A percentile compares a stretch with the other conserved stretches of the same genome.
These are phyloP conservation scores for Huso huso DNA, from an alignment of 2,797 vertebrate genomes.

Conservation along the genomic window DNA sequence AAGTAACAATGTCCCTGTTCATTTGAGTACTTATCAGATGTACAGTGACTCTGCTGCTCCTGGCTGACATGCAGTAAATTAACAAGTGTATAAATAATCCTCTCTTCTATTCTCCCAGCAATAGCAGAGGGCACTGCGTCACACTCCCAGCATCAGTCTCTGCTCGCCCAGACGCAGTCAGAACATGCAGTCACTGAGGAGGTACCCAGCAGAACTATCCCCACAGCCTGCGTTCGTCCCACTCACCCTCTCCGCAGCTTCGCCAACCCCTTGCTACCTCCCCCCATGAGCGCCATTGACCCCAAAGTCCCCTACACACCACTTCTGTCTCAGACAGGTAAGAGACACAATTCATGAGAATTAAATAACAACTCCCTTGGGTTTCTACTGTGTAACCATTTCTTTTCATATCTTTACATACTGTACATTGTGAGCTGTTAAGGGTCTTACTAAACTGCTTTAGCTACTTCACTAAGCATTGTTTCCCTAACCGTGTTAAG, in stretches of 20 bases:
- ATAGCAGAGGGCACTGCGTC: conserved; percentile 46
- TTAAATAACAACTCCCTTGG: not conserved
- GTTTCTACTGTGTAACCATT: not conserved
- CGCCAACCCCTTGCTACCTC: conserved; percentile 81
- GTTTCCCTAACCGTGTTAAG: not conserved
- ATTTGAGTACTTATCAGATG: not conserved
- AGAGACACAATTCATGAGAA: conserved; percentile 18
- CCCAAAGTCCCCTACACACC: conserved; percentile 81
- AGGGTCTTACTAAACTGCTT: no score
- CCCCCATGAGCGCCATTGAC: conserved; percentile 85
- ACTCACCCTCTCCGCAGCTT: conserved; percentile 86
- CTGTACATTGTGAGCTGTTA: no score
- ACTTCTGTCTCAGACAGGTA: conserved; percentile 76
- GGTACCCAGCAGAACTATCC: conserved; percentile 70
- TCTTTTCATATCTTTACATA: no score
- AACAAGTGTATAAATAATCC: not conserved
- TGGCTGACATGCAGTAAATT: conserved; percentile 6
- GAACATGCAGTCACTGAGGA: conserved; percentile 64
- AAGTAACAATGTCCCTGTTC: not conserved
- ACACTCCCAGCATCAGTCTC: conserved; percentile 54
- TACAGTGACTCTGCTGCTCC: conserved; percentile 2
- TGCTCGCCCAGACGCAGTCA: conserved; percentile 52
- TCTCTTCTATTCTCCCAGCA: conserved; percentile 33
- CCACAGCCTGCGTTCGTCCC: conserved; percentile 83
- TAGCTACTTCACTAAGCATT: no score